Evolutionary conservation across 2,113 vertebrate species (phyloP), one percentile per base, ranked within the genome.

Genomic region (Procapra przewalskii): DNA sequence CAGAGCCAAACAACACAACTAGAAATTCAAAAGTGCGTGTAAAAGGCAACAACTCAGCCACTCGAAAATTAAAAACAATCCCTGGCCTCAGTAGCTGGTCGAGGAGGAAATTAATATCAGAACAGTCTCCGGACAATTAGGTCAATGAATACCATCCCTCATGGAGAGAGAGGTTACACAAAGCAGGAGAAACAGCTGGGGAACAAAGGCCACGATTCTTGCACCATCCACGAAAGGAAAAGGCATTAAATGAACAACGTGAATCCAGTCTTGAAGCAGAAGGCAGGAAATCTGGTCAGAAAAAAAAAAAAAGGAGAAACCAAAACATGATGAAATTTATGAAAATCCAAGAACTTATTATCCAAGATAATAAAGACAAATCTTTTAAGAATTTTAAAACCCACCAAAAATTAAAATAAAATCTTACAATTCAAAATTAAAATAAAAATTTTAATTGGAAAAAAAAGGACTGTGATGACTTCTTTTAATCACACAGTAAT

Each of bases 21-120:
- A 83, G 60, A 77, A 89, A 89, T 40, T 12, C 33, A 55, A 23
- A 59, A 48, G 43, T 6, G 8, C 36, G 57, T 40, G 7, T 9
- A 4, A 77, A 14, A 48, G 14, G 40, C 48, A 19, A 33, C 52
- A 17, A 3, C 25, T 19, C 33, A 13, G 82, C 40, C 48, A 52
- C 71, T 67, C 9, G 25, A 21, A 97, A 96, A 91, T 71, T 29
- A 80, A 94, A 93, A 97, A 59, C 94, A 84, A 90, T 54, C 81
- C 45, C 54, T 59, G 89, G 71, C 86, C 75, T 81, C 13, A 79
- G 48, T 10, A 82, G 36, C 43, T 25, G 71, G 43, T 14, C 17
- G 25, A 83, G 54, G 40, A 81, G 84, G 40, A 89, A 86, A 81
- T 52, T 31, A 50, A 77, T 19, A 59, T 21, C 59, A 45, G n/a